These are phyloP conservation scores for Stichopus chloronotus DNA, from an alignment of 35 echinoderm and acorn worm species.

Conservation along the genomic window DNA sequence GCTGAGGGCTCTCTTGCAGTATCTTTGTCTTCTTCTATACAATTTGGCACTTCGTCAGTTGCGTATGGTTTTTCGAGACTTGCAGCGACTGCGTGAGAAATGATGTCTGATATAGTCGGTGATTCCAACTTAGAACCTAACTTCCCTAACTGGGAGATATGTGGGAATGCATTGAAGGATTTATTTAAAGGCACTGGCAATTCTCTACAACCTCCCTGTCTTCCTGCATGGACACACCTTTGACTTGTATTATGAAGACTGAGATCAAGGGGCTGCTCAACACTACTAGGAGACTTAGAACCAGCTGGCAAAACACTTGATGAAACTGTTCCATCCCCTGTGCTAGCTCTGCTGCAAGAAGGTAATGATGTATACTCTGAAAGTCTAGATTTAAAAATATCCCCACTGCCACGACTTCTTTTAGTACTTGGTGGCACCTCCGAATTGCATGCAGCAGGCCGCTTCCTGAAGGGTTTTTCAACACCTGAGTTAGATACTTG, in stretches of 20 bases:
- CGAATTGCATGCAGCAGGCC: background rate
- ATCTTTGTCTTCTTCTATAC: background rate
- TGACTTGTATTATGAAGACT: background rate
- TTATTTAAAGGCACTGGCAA: background rate
- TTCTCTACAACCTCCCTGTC: background rate
- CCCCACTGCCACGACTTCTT: slow-evolving; percentile 34
- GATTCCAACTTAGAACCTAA: background rate
- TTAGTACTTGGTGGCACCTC: background rate
- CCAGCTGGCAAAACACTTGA: background rate
- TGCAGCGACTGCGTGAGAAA: slow-evolving; percentile 37
- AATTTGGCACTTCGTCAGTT: slow-evolving; percentile 14
- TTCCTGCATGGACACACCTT: no score
- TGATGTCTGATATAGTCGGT: slow-evolving; percentile 50
- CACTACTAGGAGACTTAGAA: no score
- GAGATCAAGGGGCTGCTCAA: slow-evolving; percentile 46
- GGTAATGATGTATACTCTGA: slow-evolving; percentile 25
- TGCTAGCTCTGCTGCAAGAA: background rate
- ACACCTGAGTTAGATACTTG: background rate
- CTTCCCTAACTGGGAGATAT: background rate
- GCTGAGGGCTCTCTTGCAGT: background rate
- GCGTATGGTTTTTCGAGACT: slow-evolving; percentile 34
- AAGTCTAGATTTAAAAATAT: slow-evolving; percentile 42
- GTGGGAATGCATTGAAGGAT: background rate
- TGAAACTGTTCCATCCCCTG: slow-evolving; percentile 1
- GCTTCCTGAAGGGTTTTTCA: slow-evolving; percentile 17